phyloP scores from a whole-genome alignment of 2,797 vertebrate species.

The Mus caroli region DNA sequence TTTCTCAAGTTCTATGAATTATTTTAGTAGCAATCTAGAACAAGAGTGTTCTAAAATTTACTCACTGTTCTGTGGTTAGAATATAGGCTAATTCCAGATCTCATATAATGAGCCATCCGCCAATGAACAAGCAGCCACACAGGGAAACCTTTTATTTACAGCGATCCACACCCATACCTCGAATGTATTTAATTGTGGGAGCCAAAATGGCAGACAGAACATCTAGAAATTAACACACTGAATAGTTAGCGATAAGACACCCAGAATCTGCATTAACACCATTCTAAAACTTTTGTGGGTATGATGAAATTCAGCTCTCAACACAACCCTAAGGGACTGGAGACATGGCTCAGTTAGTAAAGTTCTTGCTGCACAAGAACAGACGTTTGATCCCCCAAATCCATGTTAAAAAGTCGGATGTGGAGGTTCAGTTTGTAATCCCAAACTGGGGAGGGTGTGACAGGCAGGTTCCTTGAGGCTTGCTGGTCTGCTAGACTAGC shows the following conservation, averaged over 20 bases:
- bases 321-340: background rate
- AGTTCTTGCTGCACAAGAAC: background rate
- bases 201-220: background rate
- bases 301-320: background rate
- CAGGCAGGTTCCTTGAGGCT: background rate
- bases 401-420: background rate
- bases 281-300: background rate
- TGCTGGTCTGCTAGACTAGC: background rate
- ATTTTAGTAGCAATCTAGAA: conserved; percentile 7
- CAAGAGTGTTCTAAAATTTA: conserved; percentile 53
- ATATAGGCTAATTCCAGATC: conserved; percentile 22
- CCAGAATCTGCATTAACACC: background rate
- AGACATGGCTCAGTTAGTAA: background rate
- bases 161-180: background rate
- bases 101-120: conserved; percentile 8
- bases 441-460: background rate
- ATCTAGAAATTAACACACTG: conserved; percentile 24
- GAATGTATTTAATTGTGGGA: background rate
- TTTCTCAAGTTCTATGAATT: conserved; percentile 1
- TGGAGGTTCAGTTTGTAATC: background rate
- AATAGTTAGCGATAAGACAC: conserved; percentile 9
- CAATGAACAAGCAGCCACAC: background rate
- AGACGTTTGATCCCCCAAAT: background rate
- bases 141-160: background rate
- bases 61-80: background rate